Percentiles rank a stretch among this genome's conserved stretches.
Evolutionary conservation across 2,797 vertebrate genomes (phyloP).

Genomic region (Malurus leucopterus): DNA sequence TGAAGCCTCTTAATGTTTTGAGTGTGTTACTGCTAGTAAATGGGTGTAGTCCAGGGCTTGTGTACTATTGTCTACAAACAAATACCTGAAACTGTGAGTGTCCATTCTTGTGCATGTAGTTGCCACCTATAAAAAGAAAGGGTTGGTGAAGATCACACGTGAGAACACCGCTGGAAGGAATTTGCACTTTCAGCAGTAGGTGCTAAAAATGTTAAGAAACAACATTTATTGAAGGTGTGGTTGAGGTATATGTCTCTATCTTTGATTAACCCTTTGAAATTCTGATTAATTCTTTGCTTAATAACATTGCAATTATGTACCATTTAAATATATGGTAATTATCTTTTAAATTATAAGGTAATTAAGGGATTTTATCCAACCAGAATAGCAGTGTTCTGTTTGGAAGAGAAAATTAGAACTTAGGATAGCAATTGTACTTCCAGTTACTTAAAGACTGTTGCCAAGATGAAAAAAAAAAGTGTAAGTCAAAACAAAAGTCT

Average conservation of each 20-base stretch:
- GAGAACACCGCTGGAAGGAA: neutral
- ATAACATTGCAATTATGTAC: slow-evolving; percentile 51
- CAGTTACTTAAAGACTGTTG: slow-evolving; percentile 4
- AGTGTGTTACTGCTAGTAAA: neutral
- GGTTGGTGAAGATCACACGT: neutral
- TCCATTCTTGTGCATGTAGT: neutral
- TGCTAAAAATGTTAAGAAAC: neutral
- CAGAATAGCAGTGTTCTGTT: slow-evolving; percentile 16
- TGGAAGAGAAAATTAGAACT: slow-evolving; percentile 44
- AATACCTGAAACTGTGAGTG: neutral
- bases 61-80: neutral
- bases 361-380: slow-evolving; percentile 52
- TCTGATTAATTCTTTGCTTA: slow-evolving; percentile 52
- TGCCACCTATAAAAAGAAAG: neutral
- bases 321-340: slow-evolving; percentile 51
- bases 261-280: slow-evolving; percentile 16
- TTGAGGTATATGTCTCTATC: neutral
- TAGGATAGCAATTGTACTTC: slow-evolving; percentile 22
- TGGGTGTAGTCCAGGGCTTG: neutral
- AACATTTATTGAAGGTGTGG: neutral
- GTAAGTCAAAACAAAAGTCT: slow-evolving; percentile 19
- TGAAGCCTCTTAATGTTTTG: neutral
- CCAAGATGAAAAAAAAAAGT: neutral
- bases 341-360: slow-evolving; percentile 50
- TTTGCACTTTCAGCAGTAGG: neutral